Conservation (phyloP, 2,888 invertebrate genomes). For the Teleiodes luculella region DNA sequence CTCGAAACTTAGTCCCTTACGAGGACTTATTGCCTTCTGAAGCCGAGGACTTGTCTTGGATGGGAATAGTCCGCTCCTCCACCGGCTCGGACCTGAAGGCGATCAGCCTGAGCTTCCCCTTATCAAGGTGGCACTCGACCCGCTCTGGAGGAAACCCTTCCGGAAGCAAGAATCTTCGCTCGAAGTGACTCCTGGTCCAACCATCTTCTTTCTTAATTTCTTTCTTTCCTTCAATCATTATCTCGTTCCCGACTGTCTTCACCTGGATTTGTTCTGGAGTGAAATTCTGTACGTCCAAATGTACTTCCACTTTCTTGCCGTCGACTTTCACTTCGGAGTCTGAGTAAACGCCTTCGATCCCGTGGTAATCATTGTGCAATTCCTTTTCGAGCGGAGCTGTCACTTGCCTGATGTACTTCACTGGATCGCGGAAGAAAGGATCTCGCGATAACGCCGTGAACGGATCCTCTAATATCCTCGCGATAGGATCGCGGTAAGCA, state of each 20-base stretch:
- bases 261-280: slow-evolving; percentile 88
- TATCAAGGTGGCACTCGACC: slow-evolving; percentile 86
- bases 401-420: slow-evolving; percentile 51
- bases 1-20: background rate
- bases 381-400: slow-evolving; percentile 40
- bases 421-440: slow-evolving; percentile 64
- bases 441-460: slow-evolving; percentile 53
- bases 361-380: slow-evolving; percentile 51
- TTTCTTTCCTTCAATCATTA: too few species aligned
- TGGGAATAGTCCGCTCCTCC: slow-evolving; percentile 53
- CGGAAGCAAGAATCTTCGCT: slow-evolving; percentile 86
- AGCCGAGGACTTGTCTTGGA: slow-evolving; percentile 45
- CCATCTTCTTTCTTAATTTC: slow-evolving; percentile 87
- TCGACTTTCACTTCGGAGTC: slow-evolving; percentile 78
- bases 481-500: slow-evolving; percentile 54
- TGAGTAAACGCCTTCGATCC: slow-evolving; percentile 72
- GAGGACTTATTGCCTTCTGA: background rate
- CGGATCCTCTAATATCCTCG: slow-evolving; percentile 55
- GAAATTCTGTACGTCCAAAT: slow-evolving; percentile 88
- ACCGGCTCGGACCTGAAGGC: slow-evolving; percentile 77
- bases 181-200: slow-evolving; percentile 86
- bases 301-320: slow-evolving; percentile 84
- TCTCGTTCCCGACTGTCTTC: slow-evolving; percentile 85
- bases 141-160: slow-evolving; percentile 85
- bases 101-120: slow-evolving; percentile 84